A percentile compares a stretch with the other conserved stretches of the same genome.
These are phyloP conservation scores for Yponomeuta cagnagella DNA, from an alignment of 2,888 invertebrate species.

Conservation along the genomic window DNA sequence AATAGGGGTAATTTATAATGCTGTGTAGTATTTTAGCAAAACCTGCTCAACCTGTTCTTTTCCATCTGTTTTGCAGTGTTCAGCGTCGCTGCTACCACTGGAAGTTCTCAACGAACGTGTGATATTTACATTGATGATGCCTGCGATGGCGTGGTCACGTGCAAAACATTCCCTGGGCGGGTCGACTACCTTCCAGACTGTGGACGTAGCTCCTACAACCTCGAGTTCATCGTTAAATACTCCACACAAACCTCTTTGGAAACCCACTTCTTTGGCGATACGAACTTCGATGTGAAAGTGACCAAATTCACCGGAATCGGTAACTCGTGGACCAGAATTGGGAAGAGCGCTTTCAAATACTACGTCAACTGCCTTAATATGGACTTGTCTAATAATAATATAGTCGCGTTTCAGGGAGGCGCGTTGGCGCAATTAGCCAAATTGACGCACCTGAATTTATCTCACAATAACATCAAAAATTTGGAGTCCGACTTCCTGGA, in stretches of 20 bases:
- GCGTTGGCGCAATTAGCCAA: slow-evolving; percentile 37
- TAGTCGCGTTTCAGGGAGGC: slow-evolving; percentile 36
- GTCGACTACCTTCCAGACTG: slow-evolving; percentile 33
- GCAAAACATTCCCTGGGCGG: slow-evolving; percentile 36
- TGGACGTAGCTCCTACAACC: slow-evolving; percentile 28
- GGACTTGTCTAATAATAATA: slow-evolving; percentile 42
- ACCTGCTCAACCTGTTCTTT: too few species aligned
- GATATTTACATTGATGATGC: slow-evolving; percentile 6
- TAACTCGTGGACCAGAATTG: slow-evolving; percentile 43
- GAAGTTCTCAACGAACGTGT: not conserved
- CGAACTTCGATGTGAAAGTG: slow-evolving; percentile 59
- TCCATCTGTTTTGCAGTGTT: not conserved
- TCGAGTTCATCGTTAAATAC: slow-evolving; percentile 39
- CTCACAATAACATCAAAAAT: slow-evolving; percentile 40
- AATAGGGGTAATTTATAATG: too few species aligned
- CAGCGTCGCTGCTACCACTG: not conserved
- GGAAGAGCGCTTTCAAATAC: slow-evolving; percentile 39
- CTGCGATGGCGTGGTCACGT: slow-evolving; percentile 46
- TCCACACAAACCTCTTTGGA: slow-evolving; percentile 32
- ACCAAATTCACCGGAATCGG: slow-evolving; percentile 33
- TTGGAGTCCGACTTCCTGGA: slow-evolving; percentile 34
- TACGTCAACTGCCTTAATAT: slow-evolving; percentile 36
- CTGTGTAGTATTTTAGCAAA: too few species aligned
- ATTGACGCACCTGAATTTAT: slow-evolving; percentile 42
- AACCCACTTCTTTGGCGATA: slow-evolving; percentile 46